Base-by-base conservation (phyloP, 2,797 vertebrate species). In the Danio jaintianensis region DNA sequence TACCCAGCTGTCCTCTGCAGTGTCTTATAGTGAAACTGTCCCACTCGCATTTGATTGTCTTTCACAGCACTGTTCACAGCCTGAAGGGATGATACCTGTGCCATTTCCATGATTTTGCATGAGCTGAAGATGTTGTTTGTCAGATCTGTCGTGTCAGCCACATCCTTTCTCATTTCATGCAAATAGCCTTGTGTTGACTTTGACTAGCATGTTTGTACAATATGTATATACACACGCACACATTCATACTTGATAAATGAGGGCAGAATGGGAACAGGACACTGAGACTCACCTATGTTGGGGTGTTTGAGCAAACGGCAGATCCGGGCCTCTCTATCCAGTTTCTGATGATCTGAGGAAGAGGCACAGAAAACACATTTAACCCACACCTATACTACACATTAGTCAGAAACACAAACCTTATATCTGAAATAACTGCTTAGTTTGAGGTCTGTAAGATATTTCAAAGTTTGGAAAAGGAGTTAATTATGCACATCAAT, bases 291-390 rank as follows among this genome's bases (percentile, higher is more conserved):
- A 99, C 98, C 98, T 64, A 99, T 99, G 92, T 99, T 99, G 71
- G 96, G 95, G 84, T 99, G 97, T 89, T 99, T 99, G 85, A 99
- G 92, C 85, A 98, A 95, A 78, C 98, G 97, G 87, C 97, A 99
- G 91, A 99, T 99, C 90, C 97, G 95, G 40, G 98, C 98, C 93
- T 99, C 98, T 84, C 98, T 95, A 87, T 99, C 98, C 90, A 99
- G 90, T 90, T 99, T 99, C 95, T 99, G 98, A 85, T 99, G 97
- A 95, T 99, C 98, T 99, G 92, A 83, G 85, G 56, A 83, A 77
- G 75, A 85, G 78, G 61, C 8, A 58, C 40, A 82, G 10, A 59
- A 56, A 71, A 78, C 29, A 50, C 13, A 52, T 53, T 10, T 56
- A 18, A 38, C 22, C 10, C 4, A 29, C 29, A 29, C 29, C 56